Base-by-base conservation (phyloP, 2,888 invertebrate species). In the Anthoptus insignis region DNA sequence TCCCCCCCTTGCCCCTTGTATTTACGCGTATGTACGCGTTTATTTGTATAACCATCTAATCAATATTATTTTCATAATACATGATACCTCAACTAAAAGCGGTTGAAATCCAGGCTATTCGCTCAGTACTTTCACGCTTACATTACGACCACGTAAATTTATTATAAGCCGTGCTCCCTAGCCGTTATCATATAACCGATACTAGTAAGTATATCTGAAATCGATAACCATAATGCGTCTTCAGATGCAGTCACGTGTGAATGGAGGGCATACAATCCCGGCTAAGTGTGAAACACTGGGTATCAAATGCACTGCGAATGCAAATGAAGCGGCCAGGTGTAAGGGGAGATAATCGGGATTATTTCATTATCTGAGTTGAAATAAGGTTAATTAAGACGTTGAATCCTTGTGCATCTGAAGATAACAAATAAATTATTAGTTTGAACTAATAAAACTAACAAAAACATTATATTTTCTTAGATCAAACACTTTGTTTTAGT, bases 281-380 rank as follows among this genome's bases (percentile, higher is more conserved):
- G 81, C 76, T 77, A 73, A 81, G 76, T 77, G 75, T 77, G 76
- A 70, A 69, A 70, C 69, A 67, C 56, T 82, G 83, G 72, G 74
- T 88, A 87, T 87, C 84, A 86, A 81, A 76, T 79, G 81, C 79
- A 78, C 74, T 77, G 76, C 74, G 74, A 80, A 79, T 78, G 82
- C 86, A 84, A 87, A 84, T 87, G 81, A 80, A 83, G 81, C 86
- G 74, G 66, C 80, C 88, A 88, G 85, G 87, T 89, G 89, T 84
- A 79, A 78, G 73, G 68, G 67, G 69, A 84, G 87, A 88, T 89
- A 89, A 84, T 82, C 66, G 74, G 69, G 75, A 78, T 78, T 74
- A 76, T n/a, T n/a, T n/a, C n/a, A n/a, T n/a, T n/a, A n/a, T n/a
- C 80, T 78, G 75, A 77, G 75, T 77, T n/a, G n/a, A n/a, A n/a